A percentile compares a stretch with the other conserved stretches of the same genome.
These are phyloP conservation scores for Nannobrachium achirus DNA, from an alignment of 2,113 vertebrate species.

Conservation along the genomic window DNA sequence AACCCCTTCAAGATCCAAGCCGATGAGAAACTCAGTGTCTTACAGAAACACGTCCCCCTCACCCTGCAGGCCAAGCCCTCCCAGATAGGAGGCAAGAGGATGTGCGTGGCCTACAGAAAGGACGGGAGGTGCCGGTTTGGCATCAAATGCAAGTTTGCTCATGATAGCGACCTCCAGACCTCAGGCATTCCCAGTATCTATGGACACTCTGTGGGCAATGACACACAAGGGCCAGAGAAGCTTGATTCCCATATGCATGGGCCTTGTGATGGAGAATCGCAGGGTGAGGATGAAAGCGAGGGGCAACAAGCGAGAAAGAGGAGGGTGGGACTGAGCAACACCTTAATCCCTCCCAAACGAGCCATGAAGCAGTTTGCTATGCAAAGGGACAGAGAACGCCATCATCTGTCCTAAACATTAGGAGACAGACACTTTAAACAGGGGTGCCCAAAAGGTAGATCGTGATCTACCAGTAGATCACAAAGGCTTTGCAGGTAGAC, in stretches of 20 bases:
- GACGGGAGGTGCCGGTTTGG: slow-evolving; percentile 82
- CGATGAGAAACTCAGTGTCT: slow-evolving; percentile 71
- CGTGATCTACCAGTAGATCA: too few relatives aligned
- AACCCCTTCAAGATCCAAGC: slow-evolving; percentile 81
- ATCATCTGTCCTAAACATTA: slow-evolving; percentile 53
- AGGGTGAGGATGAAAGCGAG: background rate
- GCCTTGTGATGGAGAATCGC: slow-evolving; percentile 4
- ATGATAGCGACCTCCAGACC: slow-evolving; percentile 82
- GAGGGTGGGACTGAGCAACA: slow-evolving; percentile 79
- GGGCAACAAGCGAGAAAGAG: slow-evolving; percentile 63
- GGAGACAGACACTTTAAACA: background rate
- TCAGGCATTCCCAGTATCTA: slow-evolving; percentile 11
- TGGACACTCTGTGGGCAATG: slow-evolving; percentile 8
- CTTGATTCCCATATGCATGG: background rate
- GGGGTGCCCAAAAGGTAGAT: too few relatives aligned
- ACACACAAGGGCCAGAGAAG: slow-evolving; percentile 15
- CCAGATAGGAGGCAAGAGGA: slow-evolving; percentile 74
- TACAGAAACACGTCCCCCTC: slow-evolving; percentile 84
- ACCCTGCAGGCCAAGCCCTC: slow-evolving; percentile 76
- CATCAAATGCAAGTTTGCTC: slow-evolving; percentile 83
- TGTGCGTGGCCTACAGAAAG: slow-evolving; percentile 81
- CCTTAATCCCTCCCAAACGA: slow-evolving; percentile 81
- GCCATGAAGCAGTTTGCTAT: slow-evolving; percentile 75
- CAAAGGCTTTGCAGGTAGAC: too few relatives aligned
- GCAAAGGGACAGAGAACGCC: slow-evolving; percentile 59